Percentiles rank a stretch among this genome's conserved stretches.
phyloP scores from a whole-genome alignment of 2,113 vertebrate species.

The Otus sunia region DNA sequence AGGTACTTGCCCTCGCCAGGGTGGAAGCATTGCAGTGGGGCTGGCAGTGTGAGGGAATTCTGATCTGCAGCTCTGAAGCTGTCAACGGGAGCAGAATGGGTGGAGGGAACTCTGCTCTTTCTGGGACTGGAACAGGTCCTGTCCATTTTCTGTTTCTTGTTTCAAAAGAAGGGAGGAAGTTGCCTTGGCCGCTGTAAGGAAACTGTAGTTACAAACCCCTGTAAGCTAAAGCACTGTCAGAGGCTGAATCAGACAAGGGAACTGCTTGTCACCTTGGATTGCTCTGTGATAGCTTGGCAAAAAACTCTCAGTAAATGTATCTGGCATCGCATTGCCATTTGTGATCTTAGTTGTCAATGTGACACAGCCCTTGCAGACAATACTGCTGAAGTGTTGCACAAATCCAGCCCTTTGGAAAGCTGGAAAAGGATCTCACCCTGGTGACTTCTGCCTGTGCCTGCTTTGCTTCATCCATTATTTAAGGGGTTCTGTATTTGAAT shows the following conservation, averaged over 20 bases:
- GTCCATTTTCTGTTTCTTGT: background rate
- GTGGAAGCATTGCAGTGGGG: rapidly evolving
- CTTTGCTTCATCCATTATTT: background rate
- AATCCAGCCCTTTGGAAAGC: background rate
- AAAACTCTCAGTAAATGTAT: background rate
- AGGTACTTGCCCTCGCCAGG: constrained; percentile 65
- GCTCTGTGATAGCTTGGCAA: background rate
- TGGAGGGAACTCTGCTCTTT: background rate
- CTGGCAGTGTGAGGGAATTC: background rate
- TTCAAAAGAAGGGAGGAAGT: background rate
- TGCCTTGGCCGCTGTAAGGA: background rate
- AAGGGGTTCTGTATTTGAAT: background rate
- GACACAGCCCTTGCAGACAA: background rate
- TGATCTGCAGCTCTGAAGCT: background rate
- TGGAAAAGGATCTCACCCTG: background rate
- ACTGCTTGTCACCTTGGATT: background rate
- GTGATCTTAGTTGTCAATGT: background rate
- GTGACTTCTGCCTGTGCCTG: background rate
- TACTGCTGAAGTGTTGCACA: background rate
- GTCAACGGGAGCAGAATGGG: rapidly evolving
- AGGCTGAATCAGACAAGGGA: background rate
- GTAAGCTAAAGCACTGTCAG: background rate
- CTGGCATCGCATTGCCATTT: background rate
- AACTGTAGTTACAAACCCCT: background rate
- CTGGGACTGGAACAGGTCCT: background rate